A percentile compares a stretch with the other conserved stretches of the same genome.
These are phyloP conservation scores for Aulostomus chinensis DNA, from an alignment of 2,797 vertebrate species.

Conservation along the genomic window DNA sequence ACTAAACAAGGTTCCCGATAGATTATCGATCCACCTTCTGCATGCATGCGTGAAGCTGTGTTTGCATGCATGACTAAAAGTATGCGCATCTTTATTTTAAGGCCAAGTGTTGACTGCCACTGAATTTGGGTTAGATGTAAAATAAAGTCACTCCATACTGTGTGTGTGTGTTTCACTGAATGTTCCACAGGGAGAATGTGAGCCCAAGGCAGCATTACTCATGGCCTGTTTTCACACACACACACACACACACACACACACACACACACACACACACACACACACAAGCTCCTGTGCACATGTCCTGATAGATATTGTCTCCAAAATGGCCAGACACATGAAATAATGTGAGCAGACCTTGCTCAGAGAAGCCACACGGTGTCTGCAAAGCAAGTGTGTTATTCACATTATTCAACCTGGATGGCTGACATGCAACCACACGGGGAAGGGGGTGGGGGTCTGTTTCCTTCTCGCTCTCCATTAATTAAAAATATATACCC, in stretches of 20 bases:
- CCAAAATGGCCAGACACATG: constrained; percentile 13
- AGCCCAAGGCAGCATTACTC: constrained; percentile 60
- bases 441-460: constrained; percentile 6
- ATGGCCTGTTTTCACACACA: constrained; percentile 37
- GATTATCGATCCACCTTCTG: no score
- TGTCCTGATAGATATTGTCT: constrained; percentile 19
- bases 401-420: constrained; percentile 35
- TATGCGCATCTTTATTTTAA: constrained; percentile 25
- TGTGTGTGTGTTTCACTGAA: constrained; percentile 40
- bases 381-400: background rate
- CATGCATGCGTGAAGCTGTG: constrained; percentile 9
- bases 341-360: constrained; percentile 2
- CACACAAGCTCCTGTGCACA: constrained; percentile 10
- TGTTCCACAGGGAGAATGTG: constrained; percentile 47
- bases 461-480: constrained; percentile 17
- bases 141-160: constrained; percentile 40
- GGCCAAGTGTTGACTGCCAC: constrained; percentile 38
- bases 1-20: constrained; percentile 14
- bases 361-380: constrained; percentile 9
- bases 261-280: constrained; percentile 14
- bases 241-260: constrained; percentile 23
- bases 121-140: constrained; percentile 63
- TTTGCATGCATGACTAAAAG: constrained; percentile 5
- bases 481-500: constrained; percentile 39
- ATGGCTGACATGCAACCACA: constrained; percentile 19